phyloP scores from a whole-genome alignment of 2,888 invertebrate species.

The Lepidochrysops patricia region DNA sequence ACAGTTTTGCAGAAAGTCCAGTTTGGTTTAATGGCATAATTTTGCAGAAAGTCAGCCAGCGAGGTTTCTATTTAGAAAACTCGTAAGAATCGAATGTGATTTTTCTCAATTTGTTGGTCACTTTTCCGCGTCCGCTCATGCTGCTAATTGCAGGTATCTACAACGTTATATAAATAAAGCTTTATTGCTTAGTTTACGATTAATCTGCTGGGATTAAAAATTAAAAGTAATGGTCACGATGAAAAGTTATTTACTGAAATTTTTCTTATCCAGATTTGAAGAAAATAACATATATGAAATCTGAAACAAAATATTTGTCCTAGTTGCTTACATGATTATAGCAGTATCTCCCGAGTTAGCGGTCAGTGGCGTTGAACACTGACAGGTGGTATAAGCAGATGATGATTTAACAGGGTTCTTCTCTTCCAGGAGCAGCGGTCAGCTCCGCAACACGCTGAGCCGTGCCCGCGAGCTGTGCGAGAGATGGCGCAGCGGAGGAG shows the following conservation, averaged over 20 bases:
- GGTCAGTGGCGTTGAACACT: background rate
- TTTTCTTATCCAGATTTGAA: too few relatives aligned
- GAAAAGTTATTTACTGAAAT: background rate
- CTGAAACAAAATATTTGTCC: too few relatives aligned
- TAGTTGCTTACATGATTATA: background rate
- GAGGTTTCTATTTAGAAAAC: conserved; percentile 35
- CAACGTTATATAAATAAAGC: background rate
- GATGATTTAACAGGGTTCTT: background rate
- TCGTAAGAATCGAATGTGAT: conserved; percentile 25
- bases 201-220: background rate
- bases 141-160: conserved; percentile 23
- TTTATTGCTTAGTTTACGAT: background rate
- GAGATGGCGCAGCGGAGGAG: conserved; percentile 78
- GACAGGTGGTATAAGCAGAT: background rate
- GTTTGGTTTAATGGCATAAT: conserved; percentile 13
- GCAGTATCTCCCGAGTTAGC: background rate
- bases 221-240: background rate
- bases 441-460: conserved; percentile 85
- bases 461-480: conserved; percentile 89
- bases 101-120: conserved; percentile 43
- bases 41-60: conserved; percentile 34
- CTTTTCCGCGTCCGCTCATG: conserved; percentile 51
- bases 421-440: conserved; percentile 79
- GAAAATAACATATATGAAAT: too few relatives aligned
- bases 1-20: conserved; percentile 32